These are phyloP conservation scores for Halcyon smyrnensis DNA, from an alignment of 2,797 vertebrate species.

Conservation along the genomic window DNA sequence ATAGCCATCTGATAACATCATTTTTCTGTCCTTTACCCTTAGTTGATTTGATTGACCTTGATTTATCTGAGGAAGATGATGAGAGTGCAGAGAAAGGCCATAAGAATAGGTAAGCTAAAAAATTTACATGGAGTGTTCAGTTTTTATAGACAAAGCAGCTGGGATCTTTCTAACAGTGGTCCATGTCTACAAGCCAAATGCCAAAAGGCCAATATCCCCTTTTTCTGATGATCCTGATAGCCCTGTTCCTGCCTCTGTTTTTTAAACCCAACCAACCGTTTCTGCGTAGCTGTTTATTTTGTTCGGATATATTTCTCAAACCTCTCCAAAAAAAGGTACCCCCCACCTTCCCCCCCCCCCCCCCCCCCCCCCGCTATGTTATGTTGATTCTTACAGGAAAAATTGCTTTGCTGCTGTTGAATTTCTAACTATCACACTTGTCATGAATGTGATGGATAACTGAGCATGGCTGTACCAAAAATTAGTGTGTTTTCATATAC, in stretches of 20 bases:
- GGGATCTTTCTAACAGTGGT: background rate
- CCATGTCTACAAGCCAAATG: background rate
- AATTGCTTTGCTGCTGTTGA: background rate
- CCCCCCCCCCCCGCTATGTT: rapidly evolving
- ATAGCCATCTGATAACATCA: background rate
- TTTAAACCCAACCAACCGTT: background rate
- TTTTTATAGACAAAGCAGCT: background rate
- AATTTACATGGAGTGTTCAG: background rate
- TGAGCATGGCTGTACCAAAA: background rate
- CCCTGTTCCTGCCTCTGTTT: background rate
- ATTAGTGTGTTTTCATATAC: background rate
- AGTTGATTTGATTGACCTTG: background rate
- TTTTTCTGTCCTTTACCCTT: background rate
- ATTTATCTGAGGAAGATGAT: background rate
- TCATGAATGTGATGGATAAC: background rate
- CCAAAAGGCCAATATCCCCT: background rate
- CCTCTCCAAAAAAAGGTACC: background rate
- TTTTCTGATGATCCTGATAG: background rate
- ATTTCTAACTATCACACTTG: background rate
- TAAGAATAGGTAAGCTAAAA: background rate
- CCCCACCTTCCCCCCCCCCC: background rate
- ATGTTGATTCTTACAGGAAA: background rate
- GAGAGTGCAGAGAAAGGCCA: background rate
- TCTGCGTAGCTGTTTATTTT: background rate
- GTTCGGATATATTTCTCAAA: background rate